Evolutionary conservation across 2,888 invertebrate species (phyloP).

Genomic region (Dichetophora obliterata): DNA sequence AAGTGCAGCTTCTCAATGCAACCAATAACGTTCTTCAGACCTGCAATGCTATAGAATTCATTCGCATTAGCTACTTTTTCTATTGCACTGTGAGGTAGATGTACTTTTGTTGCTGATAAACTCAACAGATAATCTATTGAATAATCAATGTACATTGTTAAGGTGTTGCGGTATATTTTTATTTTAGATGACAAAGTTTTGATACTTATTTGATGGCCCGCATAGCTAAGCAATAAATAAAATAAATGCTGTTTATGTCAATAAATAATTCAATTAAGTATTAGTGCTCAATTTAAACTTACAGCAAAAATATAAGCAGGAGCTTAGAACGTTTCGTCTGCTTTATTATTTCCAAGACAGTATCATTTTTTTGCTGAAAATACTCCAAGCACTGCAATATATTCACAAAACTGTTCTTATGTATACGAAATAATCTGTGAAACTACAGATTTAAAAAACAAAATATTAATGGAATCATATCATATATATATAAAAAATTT

Average conservation of each 20-base stretch:
- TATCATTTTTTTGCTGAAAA: not conserved
- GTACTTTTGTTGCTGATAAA: not conserved
- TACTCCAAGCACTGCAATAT: not conserved
- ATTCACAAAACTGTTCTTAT: not conserved
- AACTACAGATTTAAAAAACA: not conserved
- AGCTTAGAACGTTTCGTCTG: not conserved
- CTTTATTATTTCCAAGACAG: not conserved
- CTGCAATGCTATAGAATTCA: slow-evolving; percentile 8
- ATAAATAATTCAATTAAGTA: too few relatives aligned
- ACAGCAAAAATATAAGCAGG: slow-evolving; percentile 19
- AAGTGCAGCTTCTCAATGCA: slow-evolving; percentile 13
- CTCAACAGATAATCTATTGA: slow-evolving; percentile 6
- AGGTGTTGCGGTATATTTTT: not conserved
- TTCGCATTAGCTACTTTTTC: not conserved
- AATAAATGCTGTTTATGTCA: not conserved
- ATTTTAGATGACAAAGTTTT: not conserved
- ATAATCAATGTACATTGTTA: not conserved
- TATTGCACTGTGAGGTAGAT: not conserved
- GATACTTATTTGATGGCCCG: slow-evolving; percentile 1
- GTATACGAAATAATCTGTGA: slow-evolving; percentile 12
- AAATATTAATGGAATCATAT: not conserved
- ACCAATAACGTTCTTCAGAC: slow-evolving; percentile 18
- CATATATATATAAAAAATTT: not conserved
- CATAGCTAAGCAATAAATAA: not conserved
- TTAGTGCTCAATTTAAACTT: not conserved